These are phyloP conservation scores for Cochlearius cochlearius DNA, from an alignment of 2,113 vertebrate species.

Conservation along the genomic window DNA sequence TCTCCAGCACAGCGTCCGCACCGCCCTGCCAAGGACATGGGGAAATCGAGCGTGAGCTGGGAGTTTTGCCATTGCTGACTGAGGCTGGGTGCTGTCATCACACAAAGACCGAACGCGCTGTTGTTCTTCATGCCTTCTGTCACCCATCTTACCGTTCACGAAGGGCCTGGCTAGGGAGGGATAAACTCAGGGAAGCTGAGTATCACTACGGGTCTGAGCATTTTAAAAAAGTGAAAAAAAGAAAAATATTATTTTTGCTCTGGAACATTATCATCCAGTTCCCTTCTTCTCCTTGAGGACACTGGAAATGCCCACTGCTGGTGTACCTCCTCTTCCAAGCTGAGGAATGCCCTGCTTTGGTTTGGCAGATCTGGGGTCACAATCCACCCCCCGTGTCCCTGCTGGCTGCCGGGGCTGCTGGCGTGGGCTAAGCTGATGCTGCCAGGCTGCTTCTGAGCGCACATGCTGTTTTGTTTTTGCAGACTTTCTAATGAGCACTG, in stretches of 20 bases:
- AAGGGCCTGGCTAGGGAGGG: not conserved
- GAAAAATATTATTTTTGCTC: not conserved
- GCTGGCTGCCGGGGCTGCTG: not conserved
- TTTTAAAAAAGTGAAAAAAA: not conserved
- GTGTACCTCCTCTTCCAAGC: not conserved
- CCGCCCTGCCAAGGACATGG: not conserved
- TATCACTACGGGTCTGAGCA: not conserved
- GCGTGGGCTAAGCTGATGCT: rapidly evolving
- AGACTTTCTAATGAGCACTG: not conserved
- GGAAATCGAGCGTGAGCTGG: rapidly evolving
- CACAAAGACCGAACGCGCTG: not conserved
- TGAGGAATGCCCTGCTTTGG: not conserved
- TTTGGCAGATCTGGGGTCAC: not conserved
- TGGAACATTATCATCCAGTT: not conserved
- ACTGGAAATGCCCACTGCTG: not conserved
- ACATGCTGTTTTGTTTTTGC: not conserved
- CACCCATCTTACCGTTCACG: not conserved
- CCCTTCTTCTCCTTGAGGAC: not conserved
- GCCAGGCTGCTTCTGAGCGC: not conserved
- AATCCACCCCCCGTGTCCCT: not conserved
- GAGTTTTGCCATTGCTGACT: not conserved
- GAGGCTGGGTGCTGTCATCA: rapidly evolving
- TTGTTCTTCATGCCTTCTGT: not conserved
- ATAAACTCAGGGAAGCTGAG: not conserved
- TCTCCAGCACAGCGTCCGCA: not conserved